Evolutionary conservation across 2,113 vertebrate species (phyloP), one percentile per base, ranked within the genome.

Genomic region (Sturnira hondurensis): DNA sequence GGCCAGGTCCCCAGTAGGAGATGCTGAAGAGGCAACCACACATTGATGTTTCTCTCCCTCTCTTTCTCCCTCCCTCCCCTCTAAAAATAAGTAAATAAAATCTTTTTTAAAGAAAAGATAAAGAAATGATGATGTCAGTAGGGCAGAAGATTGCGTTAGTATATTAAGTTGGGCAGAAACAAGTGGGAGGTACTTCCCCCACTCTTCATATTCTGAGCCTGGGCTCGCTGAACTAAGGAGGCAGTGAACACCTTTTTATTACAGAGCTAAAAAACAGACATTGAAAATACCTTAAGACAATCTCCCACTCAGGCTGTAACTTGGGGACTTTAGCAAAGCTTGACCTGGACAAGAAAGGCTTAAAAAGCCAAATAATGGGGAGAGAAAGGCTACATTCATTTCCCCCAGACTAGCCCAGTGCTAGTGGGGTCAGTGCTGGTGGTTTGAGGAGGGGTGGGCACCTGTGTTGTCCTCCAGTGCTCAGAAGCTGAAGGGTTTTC

Each of bases 361-460:
- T 31, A 12, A 50, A 83, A 26, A 5, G 26, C 26, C 56, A 47
- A 43, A 58, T 3, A 54, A 9, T 15, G 20, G 7, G 41, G 50
- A 45, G 3, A 16, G 2, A 73, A 63, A 47, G 47, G 2, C 3
- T 50, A 24, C 17, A 1, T 63, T 36, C 19, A 7, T 19, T 47
- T 83, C 24, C 50, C 19, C 24, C 16, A 74, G 7, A 82, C 45
- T 7, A 61, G 24, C 12, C 14, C 61, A 6, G 17, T 13, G 2
- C 5, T 67, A n/a, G 11, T 61, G 70, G 38, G 58, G 15, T 36
- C 36, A 19, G 5, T 6, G 7, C 24, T 73, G 28, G 5, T 70
- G 45, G 13, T 43, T 68, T 26, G 22, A 3, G 9, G 4, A 16
- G 26, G 20, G 58, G 12, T 4, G 4, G 15, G 19, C 0, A 0